These are phyloP conservation scores for Globodera ellingtonae DNA, from an alignment of 1,140 invertebrate genomes.

Conservation along the genomic window DNA sequence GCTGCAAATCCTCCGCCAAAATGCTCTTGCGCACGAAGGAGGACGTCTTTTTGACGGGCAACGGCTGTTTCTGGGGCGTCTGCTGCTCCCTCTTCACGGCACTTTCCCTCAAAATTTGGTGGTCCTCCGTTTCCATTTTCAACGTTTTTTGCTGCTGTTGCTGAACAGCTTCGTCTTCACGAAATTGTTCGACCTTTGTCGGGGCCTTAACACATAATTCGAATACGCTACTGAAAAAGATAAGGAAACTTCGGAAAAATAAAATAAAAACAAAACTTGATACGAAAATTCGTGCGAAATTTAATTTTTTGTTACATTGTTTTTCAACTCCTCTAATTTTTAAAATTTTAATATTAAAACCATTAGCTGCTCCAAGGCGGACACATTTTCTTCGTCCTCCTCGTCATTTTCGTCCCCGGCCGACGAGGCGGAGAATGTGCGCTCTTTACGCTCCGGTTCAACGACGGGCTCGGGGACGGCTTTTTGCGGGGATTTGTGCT, in stretches of 20 bases:
- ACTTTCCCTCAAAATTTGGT: background rate
- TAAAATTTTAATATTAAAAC: background rate
- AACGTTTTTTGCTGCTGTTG: background rate
- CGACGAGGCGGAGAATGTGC: slow-evolving; percentile 21
- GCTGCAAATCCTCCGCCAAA: slow-evolving; percentile 26
- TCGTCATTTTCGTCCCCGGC: slow-evolving; percentile 19
- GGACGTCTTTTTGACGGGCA: slow-evolving; percentile 3
- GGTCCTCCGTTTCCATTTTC: slow-evolving; percentile 10
- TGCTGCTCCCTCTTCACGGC: background rate
- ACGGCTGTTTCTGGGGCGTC: background rate
- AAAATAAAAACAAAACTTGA: no score
- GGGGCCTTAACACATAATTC: background rate
- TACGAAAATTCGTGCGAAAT: no score
- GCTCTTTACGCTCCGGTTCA: slow-evolving; percentile 18
- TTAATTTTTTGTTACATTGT: no score
- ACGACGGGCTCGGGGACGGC: background rate
- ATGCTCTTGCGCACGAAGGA: slow-evolving; percentile 18
- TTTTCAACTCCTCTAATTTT: background rate
- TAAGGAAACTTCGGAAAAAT: no score
- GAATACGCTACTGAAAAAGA: no score
- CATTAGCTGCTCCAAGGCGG: slow-evolving; percentile 30
- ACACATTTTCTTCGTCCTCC: slow-evolving; percentile 22
- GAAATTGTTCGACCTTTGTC: background rate
- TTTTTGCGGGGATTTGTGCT: background rate
- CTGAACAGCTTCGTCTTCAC: background rate